These are phyloP conservation scores for Andrena chrysosceles DNA, from an alignment of 2,888 invertebrate genomes.

Conservation along the genomic window DNA sequence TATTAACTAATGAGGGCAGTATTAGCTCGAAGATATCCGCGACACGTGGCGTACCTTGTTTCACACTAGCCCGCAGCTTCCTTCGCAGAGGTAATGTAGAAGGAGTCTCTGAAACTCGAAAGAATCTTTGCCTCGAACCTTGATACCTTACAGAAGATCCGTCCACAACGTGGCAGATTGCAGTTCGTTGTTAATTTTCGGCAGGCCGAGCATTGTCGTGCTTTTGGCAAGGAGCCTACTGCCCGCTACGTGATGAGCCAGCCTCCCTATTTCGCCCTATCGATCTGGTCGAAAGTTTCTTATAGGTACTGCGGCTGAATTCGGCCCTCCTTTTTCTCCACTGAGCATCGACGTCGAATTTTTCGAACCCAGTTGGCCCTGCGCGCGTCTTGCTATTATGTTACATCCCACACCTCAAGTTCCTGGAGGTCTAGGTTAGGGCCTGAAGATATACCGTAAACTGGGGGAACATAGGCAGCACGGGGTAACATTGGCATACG, in stretches of 20 bases:
- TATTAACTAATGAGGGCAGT: no score
- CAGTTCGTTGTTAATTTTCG: constrained; percentile 57
- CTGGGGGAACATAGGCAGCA: no score
- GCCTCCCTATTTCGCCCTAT: constrained; percentile 40
- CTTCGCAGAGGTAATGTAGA: constrained; percentile 9
- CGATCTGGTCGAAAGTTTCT: constrained; percentile 47
- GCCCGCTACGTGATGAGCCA: constrained; percentile 32
- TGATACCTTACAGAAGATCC: constrained; percentile 32
- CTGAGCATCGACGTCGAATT: constrained; percentile 14
- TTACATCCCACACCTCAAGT: not conserved
- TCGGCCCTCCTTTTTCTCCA: no score
- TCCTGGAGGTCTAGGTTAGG: not conserved
- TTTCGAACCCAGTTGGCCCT: not conserved
- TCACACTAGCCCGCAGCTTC: constrained; percentile 5
- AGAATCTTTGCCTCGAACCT: not conserved
- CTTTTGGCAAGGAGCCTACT: constrained; percentile 57
- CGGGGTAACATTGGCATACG: no score
- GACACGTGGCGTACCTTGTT: not conserved
- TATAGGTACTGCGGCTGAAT: not conserved
- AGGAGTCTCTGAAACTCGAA: not conserved
- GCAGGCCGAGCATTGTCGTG: constrained; percentile 25
- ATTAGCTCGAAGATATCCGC: constrained; percentile 27
- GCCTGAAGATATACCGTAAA: no score
- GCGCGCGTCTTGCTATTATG: no score
- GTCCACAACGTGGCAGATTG: constrained; percentile 22